These are phyloP conservation scores for Panurus biarmicus DNA, from an alignment of 2,113 vertebrate species.

Conservation along the genomic window DNA sequence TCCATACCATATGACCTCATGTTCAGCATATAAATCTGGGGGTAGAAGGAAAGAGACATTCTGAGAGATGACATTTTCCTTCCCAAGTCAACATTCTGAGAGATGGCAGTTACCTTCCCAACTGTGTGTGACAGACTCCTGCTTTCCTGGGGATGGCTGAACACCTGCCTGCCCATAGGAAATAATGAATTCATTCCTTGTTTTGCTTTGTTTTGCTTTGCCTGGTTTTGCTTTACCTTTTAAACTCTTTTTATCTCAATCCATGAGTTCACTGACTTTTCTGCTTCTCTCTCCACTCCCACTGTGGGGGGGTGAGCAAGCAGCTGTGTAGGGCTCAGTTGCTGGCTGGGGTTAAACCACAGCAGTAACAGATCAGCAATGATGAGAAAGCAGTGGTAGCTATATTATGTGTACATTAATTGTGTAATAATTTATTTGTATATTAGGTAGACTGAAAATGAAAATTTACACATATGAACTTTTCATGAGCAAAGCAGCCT, in stretches of 20 bases:
- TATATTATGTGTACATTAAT: background rate
- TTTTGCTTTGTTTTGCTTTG: background rate
- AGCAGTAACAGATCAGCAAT: background rate
- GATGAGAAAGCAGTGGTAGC: background rate
- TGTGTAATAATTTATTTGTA: background rate
- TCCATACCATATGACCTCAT: background rate
- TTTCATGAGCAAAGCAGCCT: background rate
- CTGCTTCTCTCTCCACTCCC: background rate
- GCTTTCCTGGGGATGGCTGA: background rate
- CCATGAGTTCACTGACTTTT: background rate
- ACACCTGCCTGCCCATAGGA: background rate
- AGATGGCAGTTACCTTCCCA: background rate
- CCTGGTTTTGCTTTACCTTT: background rate
- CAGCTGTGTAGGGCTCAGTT: fast-evolving
- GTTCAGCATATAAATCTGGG: background rate
- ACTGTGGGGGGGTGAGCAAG: fast-evolving
- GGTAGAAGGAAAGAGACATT: background rate
- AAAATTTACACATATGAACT: background rate
- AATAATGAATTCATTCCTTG: background rate
- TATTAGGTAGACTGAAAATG: background rate
- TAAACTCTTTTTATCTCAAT: background rate
- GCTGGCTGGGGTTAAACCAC: background rate
- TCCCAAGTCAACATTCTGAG: background rate
- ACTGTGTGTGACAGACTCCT: fast-evolving
- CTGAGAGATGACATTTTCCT: background rate